Conservation (phyloP, 2,113 vertebrate genomes). For the Equus quagga region DNA sequence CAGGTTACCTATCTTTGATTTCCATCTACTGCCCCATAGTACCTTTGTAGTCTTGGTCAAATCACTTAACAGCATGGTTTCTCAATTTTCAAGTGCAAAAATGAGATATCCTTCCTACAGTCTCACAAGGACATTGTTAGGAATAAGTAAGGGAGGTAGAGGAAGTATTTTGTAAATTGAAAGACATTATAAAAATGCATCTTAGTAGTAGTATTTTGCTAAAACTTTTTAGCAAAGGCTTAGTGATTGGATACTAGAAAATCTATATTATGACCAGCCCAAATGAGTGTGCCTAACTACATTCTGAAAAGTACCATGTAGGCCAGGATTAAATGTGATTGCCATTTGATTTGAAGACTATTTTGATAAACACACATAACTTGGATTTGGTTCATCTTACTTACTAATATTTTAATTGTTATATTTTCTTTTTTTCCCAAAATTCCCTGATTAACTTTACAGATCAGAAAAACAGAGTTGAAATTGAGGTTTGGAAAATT, state of each 20-base stretch:
- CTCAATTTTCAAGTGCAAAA: background rate
- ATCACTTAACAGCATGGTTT: background rate
- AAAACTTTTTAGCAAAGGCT: background rate
- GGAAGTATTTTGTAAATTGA: background rate
- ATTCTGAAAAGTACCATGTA: background rate
- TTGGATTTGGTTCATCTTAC: background rate
- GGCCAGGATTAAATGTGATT: background rate
- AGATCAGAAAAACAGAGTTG: background rate
- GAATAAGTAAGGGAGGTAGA: background rate
- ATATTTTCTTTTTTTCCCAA: background rate
- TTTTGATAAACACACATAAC: background rate
- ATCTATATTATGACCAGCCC: background rate
- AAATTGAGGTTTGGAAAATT: background rate
- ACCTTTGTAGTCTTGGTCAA: background rate
- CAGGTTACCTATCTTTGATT: background rate
- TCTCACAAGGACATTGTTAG: background rate
- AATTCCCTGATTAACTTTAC: background rate
- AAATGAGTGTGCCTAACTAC: background rate
- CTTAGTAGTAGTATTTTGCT: background rate
- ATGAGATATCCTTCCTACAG: background rate
- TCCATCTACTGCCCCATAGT: background rate
- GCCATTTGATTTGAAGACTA: conserved; percentile 26
- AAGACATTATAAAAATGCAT: background rate
- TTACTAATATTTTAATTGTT: conserved; percentile 1
- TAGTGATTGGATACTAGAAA: background rate